phyloP scores from a whole-genome alignment of 2,888 invertebrate species.

The Caenorhabditis japonica region DNA sequence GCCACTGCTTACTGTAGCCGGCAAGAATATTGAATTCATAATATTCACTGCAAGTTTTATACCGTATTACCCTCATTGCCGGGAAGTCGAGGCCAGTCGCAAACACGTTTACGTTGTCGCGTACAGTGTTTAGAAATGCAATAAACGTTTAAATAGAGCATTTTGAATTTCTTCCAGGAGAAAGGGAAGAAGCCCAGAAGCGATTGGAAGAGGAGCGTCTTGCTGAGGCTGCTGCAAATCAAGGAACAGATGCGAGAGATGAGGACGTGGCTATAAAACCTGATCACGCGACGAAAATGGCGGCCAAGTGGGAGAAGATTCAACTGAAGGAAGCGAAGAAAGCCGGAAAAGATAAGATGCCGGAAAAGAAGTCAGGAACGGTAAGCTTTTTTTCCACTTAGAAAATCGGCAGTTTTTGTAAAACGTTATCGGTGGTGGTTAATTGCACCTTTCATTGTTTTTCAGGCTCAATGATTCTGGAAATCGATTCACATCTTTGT shows the following conservation, averaged over 20 bases:
- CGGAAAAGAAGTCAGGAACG: slow-evolving; percentile 60
- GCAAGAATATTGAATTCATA: too few species aligned
- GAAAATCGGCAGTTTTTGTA: background rate
- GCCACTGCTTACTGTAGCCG: too few species aligned
- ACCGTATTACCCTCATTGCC: too few species aligned
- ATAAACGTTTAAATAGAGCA: too few species aligned
- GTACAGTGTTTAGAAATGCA: too few species aligned
- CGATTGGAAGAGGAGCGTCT: slow-evolving; percentile 70
- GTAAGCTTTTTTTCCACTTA: slow-evolving; percentile 45
- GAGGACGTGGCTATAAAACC: slow-evolving; percentile 68
- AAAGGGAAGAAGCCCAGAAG: slow-evolving; percentile 71
- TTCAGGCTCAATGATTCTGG: slow-evolving; percentile 37
- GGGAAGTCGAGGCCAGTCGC: too few species aligned
- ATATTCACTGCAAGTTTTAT: too few species aligned
- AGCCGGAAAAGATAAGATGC: slow-evolving; percentile 76
- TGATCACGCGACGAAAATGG: slow-evolving; percentile 77
- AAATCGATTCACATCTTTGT: slow-evolving; percentile 23
- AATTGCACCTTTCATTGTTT: slow-evolving; percentile 3
- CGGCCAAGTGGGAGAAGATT: slow-evolving; percentile 77
- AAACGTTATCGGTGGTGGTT: slow-evolving; percentile 10
- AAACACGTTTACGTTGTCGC: too few species aligned
- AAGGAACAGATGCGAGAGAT: slow-evolving; percentile 51
- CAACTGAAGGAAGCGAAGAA: slow-evolving; percentile 77
- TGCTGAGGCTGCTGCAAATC: slow-evolving; percentile 54
- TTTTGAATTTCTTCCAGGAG: slow-evolving; percentile 72